Evolutionary conservation across 2,797 vertebrate species (phyloP).

Genomic region (Crypturellus tataupa): DNA sequence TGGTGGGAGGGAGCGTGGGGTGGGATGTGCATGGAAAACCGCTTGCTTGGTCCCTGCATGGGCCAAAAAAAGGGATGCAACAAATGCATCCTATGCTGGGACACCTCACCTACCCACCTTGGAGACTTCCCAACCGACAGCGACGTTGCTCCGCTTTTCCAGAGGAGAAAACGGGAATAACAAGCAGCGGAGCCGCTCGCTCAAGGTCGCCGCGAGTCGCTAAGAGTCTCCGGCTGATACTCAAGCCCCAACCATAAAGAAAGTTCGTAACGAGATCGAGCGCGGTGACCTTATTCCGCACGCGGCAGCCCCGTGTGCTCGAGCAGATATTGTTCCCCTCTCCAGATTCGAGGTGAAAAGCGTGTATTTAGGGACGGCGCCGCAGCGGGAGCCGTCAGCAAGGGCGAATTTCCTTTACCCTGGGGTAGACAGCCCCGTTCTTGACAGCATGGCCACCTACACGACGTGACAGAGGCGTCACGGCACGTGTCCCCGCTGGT

Average conservation of each 20-base stretch:
- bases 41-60: too few species aligned
- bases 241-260: not conserved
- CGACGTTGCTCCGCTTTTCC: not conserved
- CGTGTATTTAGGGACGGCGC: not conserved
- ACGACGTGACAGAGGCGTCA: fast-evolving
- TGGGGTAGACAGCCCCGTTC: not conserved
- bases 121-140: not conserved
- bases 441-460: not conserved
- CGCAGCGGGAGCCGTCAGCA: not conserved
- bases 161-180: not conserved
- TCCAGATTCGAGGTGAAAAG: constrained; percentile 33
- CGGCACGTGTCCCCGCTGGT: not conserved
- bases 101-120: not conserved
- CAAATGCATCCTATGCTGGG: not conserved
- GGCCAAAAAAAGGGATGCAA: not conserved
- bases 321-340: not conserved
- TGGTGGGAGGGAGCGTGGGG: not conserved
- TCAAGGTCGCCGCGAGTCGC: constrained; percentile 34
- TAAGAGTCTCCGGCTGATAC: not conserved
- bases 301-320: not conserved
- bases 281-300: constrained; percentile 28
- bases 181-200: fast-evolving
- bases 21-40: not conserved
- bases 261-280: constrained; percentile 14
- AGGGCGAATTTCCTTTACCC: not conserved